Conservation (phyloP, 2,888 invertebrate genomes). For the Nesidiocoris tenuis region DNA sequence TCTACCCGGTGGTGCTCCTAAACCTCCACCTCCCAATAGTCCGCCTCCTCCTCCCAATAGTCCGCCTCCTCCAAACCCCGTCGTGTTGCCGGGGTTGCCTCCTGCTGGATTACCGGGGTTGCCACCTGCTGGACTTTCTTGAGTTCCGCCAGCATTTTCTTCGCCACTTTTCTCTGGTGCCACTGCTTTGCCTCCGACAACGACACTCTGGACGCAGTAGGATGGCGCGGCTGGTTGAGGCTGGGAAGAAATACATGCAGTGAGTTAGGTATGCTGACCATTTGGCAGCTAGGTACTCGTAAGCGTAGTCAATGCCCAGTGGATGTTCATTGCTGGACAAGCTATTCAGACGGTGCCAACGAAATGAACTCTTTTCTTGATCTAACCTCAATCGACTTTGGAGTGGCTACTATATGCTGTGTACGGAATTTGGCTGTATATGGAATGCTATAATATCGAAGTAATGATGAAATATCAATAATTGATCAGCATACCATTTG, state of each 20-base stretch:
- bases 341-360: no score
- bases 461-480: no score
- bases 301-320: no score
- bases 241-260: not conserved
- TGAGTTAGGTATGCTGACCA: not conserved
- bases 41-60: not conserved
- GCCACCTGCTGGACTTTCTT: not conserved
- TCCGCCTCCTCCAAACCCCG: not conserved
- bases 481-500: no score
- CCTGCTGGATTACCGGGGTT: not conserved
- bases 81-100: not conserved
- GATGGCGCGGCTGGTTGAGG: slow-evolving; percentile 11
- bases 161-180: slow-evolving; percentile 1
- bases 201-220: slow-evolving; percentile 39
- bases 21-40: not conserved
- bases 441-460: no score
- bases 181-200: slow-evolving; percentile 27
- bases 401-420: no score
- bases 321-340: no score
- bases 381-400: no score
- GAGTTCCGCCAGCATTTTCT: not conserved
- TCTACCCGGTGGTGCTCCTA: not conserved
- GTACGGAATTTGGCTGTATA: no score
- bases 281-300: not conserved
- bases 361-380: no score